phyloP scores from a whole-genome alignment of 2,113 vertebrate genomes.

The Ochotona princeps region DNA sequence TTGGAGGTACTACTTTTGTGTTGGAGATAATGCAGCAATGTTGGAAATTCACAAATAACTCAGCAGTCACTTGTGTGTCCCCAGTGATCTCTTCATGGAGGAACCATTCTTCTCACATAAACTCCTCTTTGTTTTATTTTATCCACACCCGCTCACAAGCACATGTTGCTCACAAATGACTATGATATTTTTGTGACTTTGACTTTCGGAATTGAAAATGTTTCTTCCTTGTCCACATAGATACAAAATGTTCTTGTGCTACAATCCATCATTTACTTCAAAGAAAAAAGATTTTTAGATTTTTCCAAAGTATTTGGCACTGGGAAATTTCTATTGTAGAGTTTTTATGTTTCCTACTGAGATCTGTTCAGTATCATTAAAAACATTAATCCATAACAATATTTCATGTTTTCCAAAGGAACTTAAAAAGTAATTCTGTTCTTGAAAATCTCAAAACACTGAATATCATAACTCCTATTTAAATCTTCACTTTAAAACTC shows the following conservation, averaged over 20 bases:
- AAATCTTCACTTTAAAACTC: conserved; percentile 62
- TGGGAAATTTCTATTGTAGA: conserved; percentile 5
- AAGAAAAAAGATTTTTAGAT: conserved; percentile 45
- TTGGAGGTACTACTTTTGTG: background rate
- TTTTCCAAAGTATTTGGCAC: conserved; percentile 17
- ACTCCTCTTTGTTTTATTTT: background rate
- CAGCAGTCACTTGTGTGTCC: background rate
- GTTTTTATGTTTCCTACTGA: conserved; percentile 52
- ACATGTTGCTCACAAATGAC: too few relatives aligned
- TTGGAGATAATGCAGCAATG: background rate
- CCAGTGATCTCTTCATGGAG: background rate
- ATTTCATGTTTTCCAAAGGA: conserved; percentile 63
- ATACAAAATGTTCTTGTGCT: conserved; percentile 31
- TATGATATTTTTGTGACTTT: background rate
- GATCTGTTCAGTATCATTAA: conserved; percentile 62
- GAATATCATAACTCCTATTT: conserved; percentile 60
- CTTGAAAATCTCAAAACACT: conserved; percentile 60
- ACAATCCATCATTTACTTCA: background rate
- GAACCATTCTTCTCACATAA: background rate
- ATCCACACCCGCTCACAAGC: background rate
- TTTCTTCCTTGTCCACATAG: background rate
- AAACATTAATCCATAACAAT: conserved; percentile 63
- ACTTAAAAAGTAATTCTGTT: conserved; percentile 71
- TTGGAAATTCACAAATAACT: background rate
- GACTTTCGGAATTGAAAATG: background rate